Evolutionary conservation across 2,797 vertebrate species (phyloP).

Genomic region (Lutra lutra): DNA sequence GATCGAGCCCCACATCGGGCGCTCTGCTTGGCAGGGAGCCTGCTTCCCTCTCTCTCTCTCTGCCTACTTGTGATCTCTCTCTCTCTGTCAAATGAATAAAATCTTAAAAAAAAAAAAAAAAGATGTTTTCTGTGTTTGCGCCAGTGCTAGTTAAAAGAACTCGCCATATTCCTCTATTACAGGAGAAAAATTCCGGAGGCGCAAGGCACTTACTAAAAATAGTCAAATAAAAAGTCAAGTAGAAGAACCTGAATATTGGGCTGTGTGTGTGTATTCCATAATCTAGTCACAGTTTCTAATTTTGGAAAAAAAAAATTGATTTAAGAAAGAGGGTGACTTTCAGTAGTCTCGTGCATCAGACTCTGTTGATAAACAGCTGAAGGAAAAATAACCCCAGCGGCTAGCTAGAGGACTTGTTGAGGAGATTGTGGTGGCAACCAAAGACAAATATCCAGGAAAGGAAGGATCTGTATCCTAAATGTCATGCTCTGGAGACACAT

Average conservation of each 20-base stretch:
- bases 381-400: not conserved
- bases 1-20: too few species aligned
- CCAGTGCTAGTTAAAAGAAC: not conserved
- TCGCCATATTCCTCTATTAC: not conserved
- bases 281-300: conserved; percentile 16
- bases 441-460: not conserved
- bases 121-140: not conserved
- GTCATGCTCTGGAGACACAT: not conserved
- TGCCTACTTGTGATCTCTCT: too few species aligned
- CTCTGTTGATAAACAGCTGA: not conserved
- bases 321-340: not conserved
- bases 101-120: not conserved
- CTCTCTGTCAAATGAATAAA: too few species aligned
- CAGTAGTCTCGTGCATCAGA: not conserved
- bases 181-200: conserved; percentile 6
- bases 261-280: not conserved
- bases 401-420: not conserved
- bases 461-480: not conserved
- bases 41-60: too few species aligned
- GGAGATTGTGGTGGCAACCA: not conserved
- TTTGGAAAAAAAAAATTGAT: not conserved
- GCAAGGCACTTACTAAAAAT: conserved; percentile 27
- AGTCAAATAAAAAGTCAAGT: not conserved
- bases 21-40: too few species aligned
- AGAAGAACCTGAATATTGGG: not conserved